phyloP scores from a whole-genome alignment of 2,797 vertebrate species.

The Choloepus didactylus region DNA sequence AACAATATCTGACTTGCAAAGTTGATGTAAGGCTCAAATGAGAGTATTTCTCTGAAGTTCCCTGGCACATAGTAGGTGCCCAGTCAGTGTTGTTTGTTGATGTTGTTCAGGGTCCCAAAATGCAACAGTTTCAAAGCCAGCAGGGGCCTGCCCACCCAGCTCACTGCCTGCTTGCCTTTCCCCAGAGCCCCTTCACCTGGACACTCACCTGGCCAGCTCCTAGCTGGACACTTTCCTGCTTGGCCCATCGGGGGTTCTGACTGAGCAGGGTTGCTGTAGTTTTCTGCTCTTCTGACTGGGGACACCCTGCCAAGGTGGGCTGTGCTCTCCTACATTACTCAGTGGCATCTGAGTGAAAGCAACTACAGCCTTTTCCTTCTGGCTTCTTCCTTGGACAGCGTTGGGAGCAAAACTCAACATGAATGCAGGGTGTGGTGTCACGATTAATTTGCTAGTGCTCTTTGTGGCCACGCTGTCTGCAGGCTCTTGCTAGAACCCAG shows the following conservation, averaged over 20 bases:
- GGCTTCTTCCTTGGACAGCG: neutral
- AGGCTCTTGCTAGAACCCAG: conserved; percentile 29
- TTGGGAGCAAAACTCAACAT: neutral
- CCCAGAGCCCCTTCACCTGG: neutral
- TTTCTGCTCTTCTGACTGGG: conserved; percentile 40
- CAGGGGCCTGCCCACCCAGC: neutral
- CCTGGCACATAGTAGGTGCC: neutral
- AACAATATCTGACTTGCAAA: neutral
- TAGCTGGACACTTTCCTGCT: conserved; percentile 44
- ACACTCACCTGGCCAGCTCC: neutral
- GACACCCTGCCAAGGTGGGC: conserved; percentile 56
- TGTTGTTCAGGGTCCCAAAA: conserved; percentile 44
- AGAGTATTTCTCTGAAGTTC: conserved; percentile 33
- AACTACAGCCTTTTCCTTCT: conserved; percentile 15
- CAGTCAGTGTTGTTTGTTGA: neutral
- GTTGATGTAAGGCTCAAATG: neutral
- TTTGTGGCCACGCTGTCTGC: conserved; percentile 39
- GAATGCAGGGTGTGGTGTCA: conserved; percentile 8
- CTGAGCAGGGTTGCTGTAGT: neutral
- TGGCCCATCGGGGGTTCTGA: conserved; percentile 57
- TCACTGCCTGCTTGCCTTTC: neutral
- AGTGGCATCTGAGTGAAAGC: conserved; percentile 21
- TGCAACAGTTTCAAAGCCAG: neutral
- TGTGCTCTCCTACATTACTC: neutral
- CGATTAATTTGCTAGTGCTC: conserved; percentile 42